These are phyloP conservation scores for Sarcophaga caerulescens DNA, from an alignment of 2,888 invertebrate genomes.

Conservation along the genomic window DNA sequence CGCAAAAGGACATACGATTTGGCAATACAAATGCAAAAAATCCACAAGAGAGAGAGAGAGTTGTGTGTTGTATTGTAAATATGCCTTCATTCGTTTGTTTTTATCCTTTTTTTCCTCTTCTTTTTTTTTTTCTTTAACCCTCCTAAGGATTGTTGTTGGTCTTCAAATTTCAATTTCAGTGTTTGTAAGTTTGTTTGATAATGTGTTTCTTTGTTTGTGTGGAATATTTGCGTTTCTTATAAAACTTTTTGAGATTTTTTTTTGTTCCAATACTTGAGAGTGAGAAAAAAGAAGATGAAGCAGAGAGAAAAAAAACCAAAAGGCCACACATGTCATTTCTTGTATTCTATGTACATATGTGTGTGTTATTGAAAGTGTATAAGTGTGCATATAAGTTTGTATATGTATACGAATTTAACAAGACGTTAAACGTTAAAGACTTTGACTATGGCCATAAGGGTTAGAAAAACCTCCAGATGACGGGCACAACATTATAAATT, in stretches of 20 bases:
- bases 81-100: neutral
- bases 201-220: no score
- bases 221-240: no score
- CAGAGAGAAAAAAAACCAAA: neutral
- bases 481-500: conserved; percentile 44
- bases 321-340: conserved; percentile 64
- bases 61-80: neutral
- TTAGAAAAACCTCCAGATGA: conserved; percentile 67
- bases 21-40: neutral
- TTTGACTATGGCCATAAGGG: conserved; percentile 57
- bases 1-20: neutral
- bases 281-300: no score
- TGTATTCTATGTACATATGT: conserved; percentile 9
- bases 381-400: neutral
- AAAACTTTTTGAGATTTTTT: no score
- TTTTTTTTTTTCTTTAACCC: neutral
- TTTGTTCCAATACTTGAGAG: no score
- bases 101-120: neutral
- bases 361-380: no score
- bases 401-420: conserved; percentile 65
- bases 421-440: conserved; percentile 61
- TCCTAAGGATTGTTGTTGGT: neutral
- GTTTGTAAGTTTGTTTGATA: no score
- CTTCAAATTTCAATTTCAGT: no score
- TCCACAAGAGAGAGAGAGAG: neutral